Evolutionary conservation across 92 coral and sea anemone species (phyloP), one percentile per base, ranked within the genome.

Genomic region (Epizoanthus rinbou): DNA sequence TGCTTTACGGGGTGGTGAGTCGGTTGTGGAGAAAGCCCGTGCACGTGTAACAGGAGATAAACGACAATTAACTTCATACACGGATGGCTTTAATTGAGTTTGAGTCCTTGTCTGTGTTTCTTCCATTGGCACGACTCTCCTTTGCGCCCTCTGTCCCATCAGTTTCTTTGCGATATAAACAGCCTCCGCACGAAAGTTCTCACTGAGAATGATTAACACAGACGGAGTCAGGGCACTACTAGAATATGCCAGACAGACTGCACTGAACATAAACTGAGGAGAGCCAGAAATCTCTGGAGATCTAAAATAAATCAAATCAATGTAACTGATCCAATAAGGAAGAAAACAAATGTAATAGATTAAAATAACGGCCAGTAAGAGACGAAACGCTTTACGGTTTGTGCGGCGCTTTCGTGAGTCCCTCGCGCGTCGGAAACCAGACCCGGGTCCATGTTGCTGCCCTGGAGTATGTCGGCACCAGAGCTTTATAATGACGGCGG

Each of bases 391-490:
- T 23, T 78, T 78, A 8, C 69, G 58, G 22, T 78, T 62, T 43
- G 45, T 78, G 16, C 66, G 70, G 57, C 60, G 72, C 5, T 43
- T 60, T 6, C 66, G 43, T 13, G 71, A 33, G 17, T 62, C 82
- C 35, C 71, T 78, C 57, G 71, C 82, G 9, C 50, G 72, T 25
- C 69, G 23, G 47, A 78, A 41, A 3, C 5, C 43, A 0, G 82
- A 78, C 24, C 6, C 63, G 14, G 57, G 31, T 14, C 25, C 24
- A 11, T 71, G 37, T 15, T 78, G 82, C 57, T 25, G 56, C n/a
- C 82, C 82, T 0, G 82, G 82, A 39, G 18, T 39, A 35, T 62
- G 56, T 62, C 82, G 66, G 59, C 69, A 78, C 70, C 82, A 78
- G 16, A 78, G 82, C 71, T 62, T 78, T 2, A 65, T 50, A 17